These are phyloP conservation scores for Procavia capensis DNA, from an alignment of 2,113 vertebrate species.

Conservation along the genomic window DNA sequence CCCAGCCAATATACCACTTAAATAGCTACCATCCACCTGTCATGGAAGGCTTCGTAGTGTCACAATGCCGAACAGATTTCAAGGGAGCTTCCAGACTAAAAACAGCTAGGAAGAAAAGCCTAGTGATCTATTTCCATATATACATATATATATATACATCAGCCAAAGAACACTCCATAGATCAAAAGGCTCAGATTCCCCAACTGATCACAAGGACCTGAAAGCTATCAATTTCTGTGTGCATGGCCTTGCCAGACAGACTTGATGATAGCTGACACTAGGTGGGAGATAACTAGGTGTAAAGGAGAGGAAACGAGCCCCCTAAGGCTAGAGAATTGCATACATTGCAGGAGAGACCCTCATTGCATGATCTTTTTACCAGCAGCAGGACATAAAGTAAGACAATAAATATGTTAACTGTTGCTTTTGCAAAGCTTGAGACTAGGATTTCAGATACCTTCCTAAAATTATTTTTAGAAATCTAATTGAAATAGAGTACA, in stretches of 20 bases:
- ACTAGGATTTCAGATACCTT: background rate
- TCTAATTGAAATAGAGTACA: constrained; percentile 53
- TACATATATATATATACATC: too few relatives aligned
- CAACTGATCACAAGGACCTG: background rate
- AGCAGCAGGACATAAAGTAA: background rate
- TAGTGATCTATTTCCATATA: background rate
- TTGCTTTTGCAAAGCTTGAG: constrained; percentile 16
- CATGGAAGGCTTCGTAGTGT: background rate
- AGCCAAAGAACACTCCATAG: background rate
- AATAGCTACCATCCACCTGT: background rate
- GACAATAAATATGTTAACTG: background rate
- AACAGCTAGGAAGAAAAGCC: background rate
- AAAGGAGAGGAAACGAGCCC: background rate
- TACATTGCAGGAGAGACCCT: background rate
- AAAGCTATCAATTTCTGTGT: background rate
- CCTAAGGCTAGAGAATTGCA: background rate
- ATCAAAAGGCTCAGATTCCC: background rate
- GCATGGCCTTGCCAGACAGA: background rate
- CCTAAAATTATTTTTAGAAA: constrained; percentile 49
- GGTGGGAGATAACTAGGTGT: background rate
- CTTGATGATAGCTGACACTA: background rate
- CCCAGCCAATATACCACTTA: too few relatives aligned
- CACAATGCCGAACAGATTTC: background rate
- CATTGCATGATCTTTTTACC: background rate
- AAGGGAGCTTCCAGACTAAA: background rate